Conservation (phyloP, 53 echinoderm and acorn worm species). For the Arbacia lixula region DNA sequence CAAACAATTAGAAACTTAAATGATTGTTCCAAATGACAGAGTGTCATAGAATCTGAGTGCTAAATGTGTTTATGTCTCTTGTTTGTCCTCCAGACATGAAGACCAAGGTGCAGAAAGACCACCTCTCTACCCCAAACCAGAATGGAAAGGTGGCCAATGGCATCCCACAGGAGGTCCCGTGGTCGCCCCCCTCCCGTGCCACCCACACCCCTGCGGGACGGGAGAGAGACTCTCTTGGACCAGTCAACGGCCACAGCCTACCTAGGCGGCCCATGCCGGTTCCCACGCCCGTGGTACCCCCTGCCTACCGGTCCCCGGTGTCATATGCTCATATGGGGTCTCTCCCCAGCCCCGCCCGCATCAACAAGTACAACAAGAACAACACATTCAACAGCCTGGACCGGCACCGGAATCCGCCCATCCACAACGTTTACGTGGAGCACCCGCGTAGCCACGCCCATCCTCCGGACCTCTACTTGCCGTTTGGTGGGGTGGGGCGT, state of each 20-base stretch:
- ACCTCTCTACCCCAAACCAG: conserved; percentile 37
- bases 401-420: conserved; percentile 46
- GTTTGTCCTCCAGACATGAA: conserved; percentile 8
- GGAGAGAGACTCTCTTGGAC: conserved; percentile 62
- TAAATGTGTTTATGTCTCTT: neutral
- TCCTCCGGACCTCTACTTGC: neutral
- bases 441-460: conserved; percentile 28
- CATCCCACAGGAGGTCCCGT: conserved; percentile 45
- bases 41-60: neutral
- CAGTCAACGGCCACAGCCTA: conserved; percentile 61
- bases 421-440: conserved; percentile 47
- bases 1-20: no score
- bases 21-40: neutral
- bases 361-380: conserved; percentile 32
- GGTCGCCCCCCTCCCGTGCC: conserved; percentile 63
- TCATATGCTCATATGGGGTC: conserved; percentile 64
- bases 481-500: neutral
- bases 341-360: conserved; percentile 53
- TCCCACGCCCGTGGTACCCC: conserved; percentile 44
- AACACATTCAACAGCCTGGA: conserved; percentile 55
- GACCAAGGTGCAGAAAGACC: conserved; percentile 55
- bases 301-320: conserved; percentile 62
- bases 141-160: conserved; percentile 47
- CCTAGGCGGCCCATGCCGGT: conserved; percentile 57
- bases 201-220: conserved; percentile 56